Evolutionary conservation across 2,797 vertebrate genomes (phyloP).

Genomic region (Myoxocephalus aenaeus): DNA sequence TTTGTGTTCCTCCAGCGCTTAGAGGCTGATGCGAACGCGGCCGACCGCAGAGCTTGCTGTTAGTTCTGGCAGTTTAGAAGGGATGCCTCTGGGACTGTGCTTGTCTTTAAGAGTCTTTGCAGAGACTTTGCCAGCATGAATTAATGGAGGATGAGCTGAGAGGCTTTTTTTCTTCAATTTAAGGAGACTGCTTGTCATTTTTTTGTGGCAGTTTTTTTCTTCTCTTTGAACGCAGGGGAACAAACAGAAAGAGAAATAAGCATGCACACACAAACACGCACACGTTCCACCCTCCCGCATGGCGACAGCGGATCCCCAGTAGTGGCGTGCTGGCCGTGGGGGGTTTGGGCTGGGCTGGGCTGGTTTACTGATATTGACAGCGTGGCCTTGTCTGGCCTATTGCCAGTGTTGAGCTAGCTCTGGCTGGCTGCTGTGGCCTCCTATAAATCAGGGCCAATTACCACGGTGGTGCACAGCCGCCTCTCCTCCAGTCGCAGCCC

Average conservation of each 20-base stretch:
- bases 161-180: constrained; percentile 69
- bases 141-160: constrained; percentile 75
- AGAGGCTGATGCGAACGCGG: constrained; percentile 67
- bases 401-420: constrained; percentile 71
- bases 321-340: constrained; percentile 38
- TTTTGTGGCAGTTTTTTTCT: constrained; percentile 39
- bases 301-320: constrained; percentile 46
- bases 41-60: constrained; percentile 71
- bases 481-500: constrained; percentile 64
- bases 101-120: constrained; percentile 81
- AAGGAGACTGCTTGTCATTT: constrained; percentile 71
- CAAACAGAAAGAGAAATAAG: constrained; percentile 17
- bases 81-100: constrained; percentile 73
- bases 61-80: constrained; percentile 76
- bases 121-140: constrained; percentile 78
- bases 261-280: constrained; percentile 1
- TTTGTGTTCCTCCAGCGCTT: constrained; percentile 72
- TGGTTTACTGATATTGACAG: constrained; percentile 74
- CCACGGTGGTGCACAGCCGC: constrained; percentile 66
- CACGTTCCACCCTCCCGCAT: constrained; percentile 1
- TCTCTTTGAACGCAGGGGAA: too few species aligned
- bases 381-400: constrained; percentile 67
- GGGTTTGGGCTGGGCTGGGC: constrained; percentile 40
- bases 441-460: constrained; percentile 85
- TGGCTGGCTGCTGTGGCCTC: constrained; percentile 66